These are phyloP conservation scores for Decapterus maruadsi DNA, from an alignment of 2,797 vertebrate genomes.

Conservation along the genomic window DNA sequence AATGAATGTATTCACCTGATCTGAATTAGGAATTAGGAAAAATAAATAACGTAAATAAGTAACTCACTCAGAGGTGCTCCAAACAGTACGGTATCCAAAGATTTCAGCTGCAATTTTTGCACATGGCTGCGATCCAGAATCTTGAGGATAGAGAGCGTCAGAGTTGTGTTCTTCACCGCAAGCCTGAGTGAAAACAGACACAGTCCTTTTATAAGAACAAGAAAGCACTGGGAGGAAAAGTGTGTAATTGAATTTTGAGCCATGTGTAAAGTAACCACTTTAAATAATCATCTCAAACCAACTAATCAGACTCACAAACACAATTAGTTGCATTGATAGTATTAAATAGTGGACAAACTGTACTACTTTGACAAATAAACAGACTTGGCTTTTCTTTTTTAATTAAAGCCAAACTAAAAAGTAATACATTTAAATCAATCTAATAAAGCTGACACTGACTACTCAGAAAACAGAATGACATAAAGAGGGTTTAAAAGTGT, in stretches of 20 bases:
- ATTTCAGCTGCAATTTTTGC: constrained; percentile 97
- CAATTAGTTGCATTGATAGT: not conserved
- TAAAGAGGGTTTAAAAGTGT: not conserved
- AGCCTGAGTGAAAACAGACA: constrained; percentile 85
- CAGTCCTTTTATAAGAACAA: constrained; percentile 38
- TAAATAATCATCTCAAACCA: constrained; percentile 8
- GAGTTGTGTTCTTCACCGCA: constrained; percentile 93
- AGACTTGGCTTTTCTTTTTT: not conserved
- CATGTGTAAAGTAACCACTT: constrained; percentile 12
- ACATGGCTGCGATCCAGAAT: constrained; percentile 96
- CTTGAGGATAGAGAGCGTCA: constrained; percentile 92
- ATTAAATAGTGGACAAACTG: not conserved
- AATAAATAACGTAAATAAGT: not conserved
- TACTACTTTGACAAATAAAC: not conserved
- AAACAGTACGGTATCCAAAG: constrained; percentile 96
- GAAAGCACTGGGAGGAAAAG: constrained; percentile 2
- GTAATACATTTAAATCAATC: not conserved
- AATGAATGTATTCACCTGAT: constrained; percentile 1
- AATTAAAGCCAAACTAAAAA: not conserved
- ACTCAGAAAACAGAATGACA: no score
- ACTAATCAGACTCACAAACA: not conserved
- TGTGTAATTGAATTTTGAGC: constrained; percentile 30
- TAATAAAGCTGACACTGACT: no score
- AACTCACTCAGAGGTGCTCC: constrained; percentile 94
- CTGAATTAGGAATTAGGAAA: not conserved